phyloP scores from a whole-genome alignment of 1,140 invertebrate genomes.

The Pygmarrhopalites habei region DNA sequence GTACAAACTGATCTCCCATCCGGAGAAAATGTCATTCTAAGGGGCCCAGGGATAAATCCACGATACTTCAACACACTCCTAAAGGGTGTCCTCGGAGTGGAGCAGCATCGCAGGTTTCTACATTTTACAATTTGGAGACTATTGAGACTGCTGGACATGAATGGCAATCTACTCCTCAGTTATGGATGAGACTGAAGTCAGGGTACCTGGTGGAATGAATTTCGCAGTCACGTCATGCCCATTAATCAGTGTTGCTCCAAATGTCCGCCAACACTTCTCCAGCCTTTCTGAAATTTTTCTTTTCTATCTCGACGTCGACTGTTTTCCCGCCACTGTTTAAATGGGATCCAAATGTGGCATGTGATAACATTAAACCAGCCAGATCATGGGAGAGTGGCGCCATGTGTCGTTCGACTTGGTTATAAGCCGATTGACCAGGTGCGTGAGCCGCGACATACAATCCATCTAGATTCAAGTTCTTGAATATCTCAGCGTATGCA shows the following conservation, averaged over 20 bases:
- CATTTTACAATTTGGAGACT: conserved; percentile 28
- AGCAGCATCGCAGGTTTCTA: conserved; percentile 4
- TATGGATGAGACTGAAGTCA: background rate
- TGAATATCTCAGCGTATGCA: conserved; percentile 15
- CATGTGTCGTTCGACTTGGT: conserved; percentile 42
- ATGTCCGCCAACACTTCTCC: conserved; percentile 42
- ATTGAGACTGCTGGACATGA: conserved; percentile 18
- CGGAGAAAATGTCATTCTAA: no score
- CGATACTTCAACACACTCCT: no score
- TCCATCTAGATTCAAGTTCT: conserved; percentile 43
- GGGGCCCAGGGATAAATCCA: no score
- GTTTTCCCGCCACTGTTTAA: conserved; percentile 39
- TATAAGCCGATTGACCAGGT: conserved; percentile 43
- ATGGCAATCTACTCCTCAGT: conserved; percentile 6
- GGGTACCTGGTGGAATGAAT: conserved; percentile 34
- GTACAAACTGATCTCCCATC: no score
- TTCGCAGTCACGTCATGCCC: conserved; percentile 40
- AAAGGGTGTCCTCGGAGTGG: background rate
- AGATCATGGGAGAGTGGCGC: conserved; percentile 44
- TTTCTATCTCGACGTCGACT: conserved; percentile 34
- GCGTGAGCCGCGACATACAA: conserved; percentile 45
- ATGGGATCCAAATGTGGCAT: conserved; percentile 44
- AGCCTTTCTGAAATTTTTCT: conserved; percentile 42
- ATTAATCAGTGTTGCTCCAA: conserved; percentile 42
- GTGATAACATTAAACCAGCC: conserved; percentile 42